Conservation (phyloP, 2,797 vertebrate genomes). For the Nothura maculosa region DNA sequence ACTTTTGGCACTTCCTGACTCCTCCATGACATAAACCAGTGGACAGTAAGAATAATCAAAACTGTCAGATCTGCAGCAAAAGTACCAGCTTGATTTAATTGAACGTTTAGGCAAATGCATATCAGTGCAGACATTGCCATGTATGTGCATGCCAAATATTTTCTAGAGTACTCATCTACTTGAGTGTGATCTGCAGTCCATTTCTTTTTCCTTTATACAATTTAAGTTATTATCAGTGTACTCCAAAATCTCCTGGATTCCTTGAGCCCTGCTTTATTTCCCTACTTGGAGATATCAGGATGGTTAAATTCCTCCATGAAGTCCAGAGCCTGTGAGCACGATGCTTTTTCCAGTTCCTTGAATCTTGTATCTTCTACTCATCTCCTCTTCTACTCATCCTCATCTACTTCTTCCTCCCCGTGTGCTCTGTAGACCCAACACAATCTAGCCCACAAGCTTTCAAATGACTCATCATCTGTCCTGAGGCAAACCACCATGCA, state of each 20-base stretch:
- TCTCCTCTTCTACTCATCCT: not conserved
- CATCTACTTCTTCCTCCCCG: not conserved
- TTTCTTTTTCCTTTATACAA: not conserved
- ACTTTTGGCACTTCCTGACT: too few relatives aligned
- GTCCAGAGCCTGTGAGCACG: not conserved
- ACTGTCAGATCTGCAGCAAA: not conserved
- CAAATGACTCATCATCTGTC: not conserved
- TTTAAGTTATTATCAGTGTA: not conserved
- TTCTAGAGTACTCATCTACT: not conserved
- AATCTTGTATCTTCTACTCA: not conserved
- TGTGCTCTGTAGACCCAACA: not conserved
- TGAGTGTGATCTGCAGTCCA: not conserved
- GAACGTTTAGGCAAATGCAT: not conserved
- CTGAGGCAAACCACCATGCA: not conserved
- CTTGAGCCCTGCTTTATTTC: too few relatives aligned
- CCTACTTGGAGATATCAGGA: too few relatives aligned
- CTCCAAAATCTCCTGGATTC: too few relatives aligned
- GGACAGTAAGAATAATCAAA: not conserved
- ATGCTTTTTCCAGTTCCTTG: not conserved
- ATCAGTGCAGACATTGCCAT: not conserved
- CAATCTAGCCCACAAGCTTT: not conserved
- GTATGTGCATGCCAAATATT: too few relatives aligned
- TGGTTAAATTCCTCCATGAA: not conserved
- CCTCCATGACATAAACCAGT: too few relatives aligned
- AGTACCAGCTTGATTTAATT: not conserved